These are phyloP conservation scores for Diadema setosum DNA, from an alignment of 35 echinoderm and acorn worm species.

Conservation along the genomic window DNA sequence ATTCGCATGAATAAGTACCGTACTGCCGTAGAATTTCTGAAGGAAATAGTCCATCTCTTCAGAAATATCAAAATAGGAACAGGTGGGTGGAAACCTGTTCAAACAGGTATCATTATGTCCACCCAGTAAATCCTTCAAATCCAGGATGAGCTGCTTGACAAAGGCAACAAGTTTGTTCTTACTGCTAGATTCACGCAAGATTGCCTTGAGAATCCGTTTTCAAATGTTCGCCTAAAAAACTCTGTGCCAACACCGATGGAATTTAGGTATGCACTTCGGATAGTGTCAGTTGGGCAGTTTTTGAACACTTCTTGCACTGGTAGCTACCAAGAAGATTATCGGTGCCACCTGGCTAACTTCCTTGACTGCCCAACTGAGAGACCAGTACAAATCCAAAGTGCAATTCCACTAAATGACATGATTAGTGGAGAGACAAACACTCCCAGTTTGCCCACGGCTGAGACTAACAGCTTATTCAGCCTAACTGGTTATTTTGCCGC, in stretches of 20 bases:
- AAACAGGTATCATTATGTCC: constrained; percentile 15
- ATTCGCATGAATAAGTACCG: background rate
- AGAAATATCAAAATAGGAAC: background rate
- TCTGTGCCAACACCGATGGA: constrained; percentile 32
- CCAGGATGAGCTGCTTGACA: background rate
- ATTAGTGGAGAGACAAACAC: too few relatives aligned
- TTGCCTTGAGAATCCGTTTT: constrained; percentile 27
- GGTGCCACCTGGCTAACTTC: background rate
- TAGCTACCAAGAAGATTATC: constrained; percentile 20
- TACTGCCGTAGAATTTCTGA: background rate
- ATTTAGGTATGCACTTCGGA: background rate
- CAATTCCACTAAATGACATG: too few relatives aligned
- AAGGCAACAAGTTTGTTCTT: background rate
- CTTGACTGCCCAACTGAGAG: too few relatives aligned
- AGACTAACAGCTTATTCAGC: too few relatives aligned
- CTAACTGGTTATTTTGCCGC: too few relatives aligned
- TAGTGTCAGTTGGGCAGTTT: constrained; percentile 16
- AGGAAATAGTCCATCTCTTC: background rate
- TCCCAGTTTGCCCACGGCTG: too few relatives aligned
- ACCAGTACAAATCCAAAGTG: too few relatives aligned
- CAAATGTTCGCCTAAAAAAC: background rate
- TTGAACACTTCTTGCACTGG: background rate
- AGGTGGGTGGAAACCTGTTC: constrained; percentile 16
- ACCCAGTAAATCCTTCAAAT: background rate
- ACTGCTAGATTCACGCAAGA: constrained; percentile 30